These are phyloP conservation scores for Manis pentadactyla DNA, from an alignment of 2,797 vertebrate genomes.

Conservation along the genomic window DNA sequence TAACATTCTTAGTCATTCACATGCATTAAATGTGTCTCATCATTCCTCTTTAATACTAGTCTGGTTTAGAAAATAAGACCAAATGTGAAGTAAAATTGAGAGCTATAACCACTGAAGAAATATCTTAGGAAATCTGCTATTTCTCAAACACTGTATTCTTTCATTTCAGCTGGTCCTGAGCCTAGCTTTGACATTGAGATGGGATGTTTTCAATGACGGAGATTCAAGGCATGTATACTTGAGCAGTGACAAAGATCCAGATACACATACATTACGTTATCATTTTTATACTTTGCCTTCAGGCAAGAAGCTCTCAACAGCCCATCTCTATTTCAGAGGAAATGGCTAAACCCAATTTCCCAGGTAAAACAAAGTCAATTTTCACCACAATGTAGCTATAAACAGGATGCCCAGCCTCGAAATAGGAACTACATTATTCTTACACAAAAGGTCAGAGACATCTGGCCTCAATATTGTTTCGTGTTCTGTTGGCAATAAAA, in stretches of 20 bases:
- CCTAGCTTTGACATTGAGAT: constrained; percentile 9
- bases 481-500: constrained; percentile 66
- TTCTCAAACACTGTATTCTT: neutral
- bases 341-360: constrained; percentile 36
- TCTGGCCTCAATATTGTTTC: constrained; percentile 68
- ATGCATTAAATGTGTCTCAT: neutral
- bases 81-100: constrained; percentile 17
- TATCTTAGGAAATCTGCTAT: neutral
- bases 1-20: neutral
- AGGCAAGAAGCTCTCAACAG: constrained; percentile 36
- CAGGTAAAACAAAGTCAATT: constrained; percentile 66
- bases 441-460: constrained; percentile 61
- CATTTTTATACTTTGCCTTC: constrained; percentile 51
- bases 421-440: constrained; percentile 56
- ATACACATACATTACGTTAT: neutral
- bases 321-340: constrained; percentile 13
- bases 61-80: neutral
- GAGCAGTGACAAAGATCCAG: neutral
- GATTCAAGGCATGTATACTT: neutral
- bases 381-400: constrained; percentile 11
- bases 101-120: neutral
- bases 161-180: neutral
- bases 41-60: neutral
- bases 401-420: constrained; percentile 5
- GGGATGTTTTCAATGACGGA: neutral